Base-by-base conservation (phyloP, 2,797 vertebrate genomes). In the Varecia variegata region DNA sequence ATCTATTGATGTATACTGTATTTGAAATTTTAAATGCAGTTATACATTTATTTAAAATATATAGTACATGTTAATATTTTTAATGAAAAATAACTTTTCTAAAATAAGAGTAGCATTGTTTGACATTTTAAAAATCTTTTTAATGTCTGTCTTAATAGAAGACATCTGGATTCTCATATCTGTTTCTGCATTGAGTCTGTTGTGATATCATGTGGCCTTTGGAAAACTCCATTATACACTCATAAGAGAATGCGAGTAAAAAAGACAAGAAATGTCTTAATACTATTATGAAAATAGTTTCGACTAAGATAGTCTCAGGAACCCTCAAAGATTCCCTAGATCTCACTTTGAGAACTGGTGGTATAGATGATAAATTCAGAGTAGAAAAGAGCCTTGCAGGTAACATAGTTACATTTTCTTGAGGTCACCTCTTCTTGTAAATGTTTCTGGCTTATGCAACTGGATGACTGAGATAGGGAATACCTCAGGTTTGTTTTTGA, bases 221-320 rank as follows among this genome's bases (percentile, higher is more conserved):
- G n/a, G 76, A 52, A 93, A 56, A 50, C 45, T 65, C 18, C 23
- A 82, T 71, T 65, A 11, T 77, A 77, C 3, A 56, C 32, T 88
- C 47, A 27, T 9, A 73, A 71, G 43, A 88, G 81, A 86, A 88
- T 70, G 62, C 84, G 80, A 88, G 14, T 65, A 47, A 87, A 68
- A 93, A 95, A 86, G n/a, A 86, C 65, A 92, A 90, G 47, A 11
- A 45, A 45, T 56, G n/a, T 87, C 54, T 83, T 88, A 65, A 21
- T 95, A 77, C 82, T 90, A 40, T 76, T 90, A 67, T 60, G n/a
- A 67, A 90, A 94, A 68, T 90, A 93, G 35, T 84, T 94, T 90
- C 90, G 76, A 79, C n/a, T n/a, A 4, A 65, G 81, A 89, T 14
- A 21, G 15, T 95, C 35, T 76, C 13, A 70, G 38, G 89, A 68